A percentile compares a stretch with the other conserved stretches of the same genome.
phyloP scores from a whole-genome alignment of 2,113 vertebrate genomes.

The Bolborhynchus lineola region DNA sequence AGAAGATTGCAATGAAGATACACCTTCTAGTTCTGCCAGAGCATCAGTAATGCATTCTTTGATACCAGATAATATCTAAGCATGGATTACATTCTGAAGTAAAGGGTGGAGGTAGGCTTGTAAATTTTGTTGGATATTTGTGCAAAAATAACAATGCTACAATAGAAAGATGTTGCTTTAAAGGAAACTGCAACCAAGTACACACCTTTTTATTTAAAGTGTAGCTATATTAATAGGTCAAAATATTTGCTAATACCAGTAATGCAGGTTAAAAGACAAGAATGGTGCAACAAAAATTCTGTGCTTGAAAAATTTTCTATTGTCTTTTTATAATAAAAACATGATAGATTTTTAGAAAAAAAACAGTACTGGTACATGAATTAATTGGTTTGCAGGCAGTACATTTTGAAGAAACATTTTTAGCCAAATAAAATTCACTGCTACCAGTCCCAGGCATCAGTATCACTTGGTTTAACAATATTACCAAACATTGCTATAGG shows the following conservation, averaged over 20 bases:
- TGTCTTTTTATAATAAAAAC: not conserved
- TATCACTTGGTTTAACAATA: not conserved
- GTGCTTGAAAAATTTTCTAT: not conserved
- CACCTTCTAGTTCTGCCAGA: slow-evolving; percentile 15
- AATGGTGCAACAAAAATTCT: not conserved
- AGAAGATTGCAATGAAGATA: slow-evolving; percentile 18
- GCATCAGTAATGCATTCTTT: slow-evolving; percentile 17
- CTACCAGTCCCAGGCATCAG: not conserved
- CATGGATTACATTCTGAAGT: not conserved
- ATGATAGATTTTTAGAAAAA: not conserved
- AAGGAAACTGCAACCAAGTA: slow-evolving; percentile 17
- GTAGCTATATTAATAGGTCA: not conserved
- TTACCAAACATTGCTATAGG: not conserved
- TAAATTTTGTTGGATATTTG: slow-evolving; percentile 15
- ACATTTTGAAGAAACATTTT: not conserved
- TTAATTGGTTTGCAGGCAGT: not conserved
- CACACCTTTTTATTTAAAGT: slow-evolving; percentile 21
- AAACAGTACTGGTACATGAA: not conserved
- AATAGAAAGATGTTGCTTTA: slow-evolving; percentile 33
- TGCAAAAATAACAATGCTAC: slow-evolving; percentile 1
- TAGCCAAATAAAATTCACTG: not conserved
- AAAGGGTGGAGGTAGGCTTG: not conserved
- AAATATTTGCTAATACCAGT: not conserved
- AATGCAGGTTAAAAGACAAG: slow-evolving; percentile 18
- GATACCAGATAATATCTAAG: slow-evolving; percentile 9